Evolutionary conservation across 2,888 invertebrate species (phyloP).

Genomic region (Cerastis rubricosa): DNA sequence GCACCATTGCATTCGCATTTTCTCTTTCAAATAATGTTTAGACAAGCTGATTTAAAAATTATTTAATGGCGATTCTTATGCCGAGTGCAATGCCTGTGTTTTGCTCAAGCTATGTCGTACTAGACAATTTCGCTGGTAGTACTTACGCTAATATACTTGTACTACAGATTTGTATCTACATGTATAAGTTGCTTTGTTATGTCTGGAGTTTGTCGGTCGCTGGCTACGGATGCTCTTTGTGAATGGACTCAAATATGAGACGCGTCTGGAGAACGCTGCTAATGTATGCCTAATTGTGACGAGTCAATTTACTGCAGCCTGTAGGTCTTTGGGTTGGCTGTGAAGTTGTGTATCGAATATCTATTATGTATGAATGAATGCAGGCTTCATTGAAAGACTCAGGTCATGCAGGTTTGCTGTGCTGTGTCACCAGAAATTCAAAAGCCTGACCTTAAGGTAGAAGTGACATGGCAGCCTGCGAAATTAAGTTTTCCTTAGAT

Average conservation of each 20-base stretch:
- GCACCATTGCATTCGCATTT: not conserved
- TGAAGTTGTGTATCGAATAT: not conserved
- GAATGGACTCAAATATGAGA: slow-evolving; percentile 60
- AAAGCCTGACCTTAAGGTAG: not conserved
- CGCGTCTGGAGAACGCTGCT: slow-evolving; percentile 41
- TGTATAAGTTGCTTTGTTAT: slow-evolving; percentile 68
- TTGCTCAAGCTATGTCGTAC: not conserved
- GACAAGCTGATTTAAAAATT: not conserved
- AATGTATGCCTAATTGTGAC: slow-evolving; percentile 31
- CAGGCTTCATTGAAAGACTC: not conserved
- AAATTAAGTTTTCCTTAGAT: too few species aligned
- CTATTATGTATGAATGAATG: not conserved
- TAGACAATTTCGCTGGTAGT: slow-evolving; percentile 13
- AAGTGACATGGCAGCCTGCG: too few species aligned
- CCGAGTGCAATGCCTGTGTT: not conserved
- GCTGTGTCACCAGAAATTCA: not conserved
- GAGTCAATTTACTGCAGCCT: slow-evolving; percentile 40
- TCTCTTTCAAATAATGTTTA: not conserved
- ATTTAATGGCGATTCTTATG: not conserved
- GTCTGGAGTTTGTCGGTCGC: slow-evolving; percentile 75
- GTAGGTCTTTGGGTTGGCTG: slow-evolving; percentile 7
- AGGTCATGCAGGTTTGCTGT: not conserved
- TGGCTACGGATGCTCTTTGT: slow-evolving; percentile 74
- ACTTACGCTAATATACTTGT: slow-evolving; percentile 42
- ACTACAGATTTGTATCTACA: slow-evolving; percentile 10